Evolutionary conservation across 2,113 vertebrate species (phyloP), one percentile per base, ranked within the genome.

Genomic region (Epinephelus lanceolatus): DNA sequence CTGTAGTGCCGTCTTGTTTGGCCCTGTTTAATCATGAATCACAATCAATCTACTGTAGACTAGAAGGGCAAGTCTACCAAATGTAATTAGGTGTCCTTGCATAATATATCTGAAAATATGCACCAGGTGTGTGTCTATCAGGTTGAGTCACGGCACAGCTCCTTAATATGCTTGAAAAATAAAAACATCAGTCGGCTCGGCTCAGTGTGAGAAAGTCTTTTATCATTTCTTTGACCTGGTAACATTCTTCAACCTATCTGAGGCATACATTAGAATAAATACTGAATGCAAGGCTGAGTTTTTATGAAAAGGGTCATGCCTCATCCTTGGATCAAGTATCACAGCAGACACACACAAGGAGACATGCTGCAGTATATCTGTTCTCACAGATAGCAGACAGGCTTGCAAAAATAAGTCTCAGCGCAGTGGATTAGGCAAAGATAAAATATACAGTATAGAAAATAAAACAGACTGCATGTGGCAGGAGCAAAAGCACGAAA

Each of bases 261-360:
- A 17, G 13, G 47, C 68, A 23, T 56, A 30, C 13, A 73, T 90
- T 71, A 78, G 15, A 81, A 80, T 70, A 62, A 71, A 69, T 75
- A 42, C 33, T 25, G 13, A 74, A 61, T 23, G 47, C 1, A 52
- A 61, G 30, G 8, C 45, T 68, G 73, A 68, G 37, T 71, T 47
- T 65, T 25, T 76, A 11, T 45, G 15, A 69, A 78, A 70, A 77
- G 15, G 21, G 53, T 69, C 18, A 55, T 47, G 53, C 37, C 66
- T 80, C 63, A 59, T 81, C 19, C 18, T 15, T 60, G 53, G 45
- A 79, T 72, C 33, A 55, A 25, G 27, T 72, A 57, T 72, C 47
- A 75, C 47, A 74, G 52, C 3, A 37, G 60, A 53, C 30, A 49
- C 5, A 37, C 3, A 19, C 23, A 57, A 63, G 25, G 6, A 78